phyloP scores from a whole-genome alignment of 2,888 invertebrate genomes.

The Andrena marginata region DNA sequence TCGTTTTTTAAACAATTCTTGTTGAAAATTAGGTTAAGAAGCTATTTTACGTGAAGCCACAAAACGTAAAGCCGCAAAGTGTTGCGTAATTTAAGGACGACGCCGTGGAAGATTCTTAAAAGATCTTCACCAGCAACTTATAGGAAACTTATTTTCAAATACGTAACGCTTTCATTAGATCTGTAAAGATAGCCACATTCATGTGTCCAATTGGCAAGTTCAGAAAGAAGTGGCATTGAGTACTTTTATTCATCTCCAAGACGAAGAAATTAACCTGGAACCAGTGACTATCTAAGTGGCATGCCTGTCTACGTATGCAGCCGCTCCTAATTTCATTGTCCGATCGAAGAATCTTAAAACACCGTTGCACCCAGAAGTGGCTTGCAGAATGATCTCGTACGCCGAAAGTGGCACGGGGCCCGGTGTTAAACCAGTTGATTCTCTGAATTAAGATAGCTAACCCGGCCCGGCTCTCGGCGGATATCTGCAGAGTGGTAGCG shows the following conservation, averaged over 20 bases:
- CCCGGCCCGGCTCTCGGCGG: constrained; percentile 26
- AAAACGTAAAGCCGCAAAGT: too few species aligned
- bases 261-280: too few species aligned
- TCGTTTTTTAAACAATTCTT: too few species aligned
- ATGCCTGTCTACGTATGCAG: background rate
- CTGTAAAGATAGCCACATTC: background rate
- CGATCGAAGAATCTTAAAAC: constrained; percentile 3
- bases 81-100: too few species aligned
- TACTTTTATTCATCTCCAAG: too few species aligned
- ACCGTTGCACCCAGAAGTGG: background rate
- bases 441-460: constrained; percentile 61
- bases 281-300: too few species aligned
- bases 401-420: background rate
- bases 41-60: too few species aligned
- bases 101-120: too few species aligned
- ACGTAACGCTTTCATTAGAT: background rate
- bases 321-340: background rate
- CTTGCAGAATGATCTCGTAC: constrained; percentile 11
- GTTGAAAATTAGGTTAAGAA: too few species aligned
- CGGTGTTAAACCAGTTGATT: constrained; percentile 50
- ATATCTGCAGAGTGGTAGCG: constrained; percentile 61
- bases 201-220: background rate
- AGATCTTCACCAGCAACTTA: background rate
- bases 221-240: background rate
- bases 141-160: background rate